Evolutionary conservation across 2,113 vertebrate genomes (phyloP).

Genomic region (Thalassarche chlororhynchos): DNA sequence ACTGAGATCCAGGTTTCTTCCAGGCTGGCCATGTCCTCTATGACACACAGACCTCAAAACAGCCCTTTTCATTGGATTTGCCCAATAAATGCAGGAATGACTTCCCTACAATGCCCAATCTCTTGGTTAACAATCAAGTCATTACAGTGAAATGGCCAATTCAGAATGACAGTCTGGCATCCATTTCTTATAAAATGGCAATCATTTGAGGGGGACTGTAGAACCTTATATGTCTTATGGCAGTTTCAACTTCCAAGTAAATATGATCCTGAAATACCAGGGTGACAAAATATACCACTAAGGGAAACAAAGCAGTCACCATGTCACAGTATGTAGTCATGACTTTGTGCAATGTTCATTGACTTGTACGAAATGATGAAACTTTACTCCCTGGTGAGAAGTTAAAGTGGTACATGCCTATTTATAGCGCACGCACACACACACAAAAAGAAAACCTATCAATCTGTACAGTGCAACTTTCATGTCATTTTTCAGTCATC

Average conservation of each 20-base stretch:
- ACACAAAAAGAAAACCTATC: not conserved
- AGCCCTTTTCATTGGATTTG: not conserved
- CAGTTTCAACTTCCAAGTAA: not conserved
- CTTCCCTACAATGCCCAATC: not conserved
- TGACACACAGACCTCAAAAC: not conserved
- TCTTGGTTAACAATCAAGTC: not conserved
- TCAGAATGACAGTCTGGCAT: not conserved
- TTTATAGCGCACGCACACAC: not conserved
- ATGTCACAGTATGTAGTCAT: not conserved
- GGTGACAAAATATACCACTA: slow-evolving; percentile 19
- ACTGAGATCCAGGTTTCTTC: not conserved
- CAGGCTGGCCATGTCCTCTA: not conserved
- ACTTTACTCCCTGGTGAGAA: slow-evolving; percentile 11
- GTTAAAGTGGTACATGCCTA: not conserved
- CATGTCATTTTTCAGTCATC: not conserved
- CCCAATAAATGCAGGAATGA: not conserved
- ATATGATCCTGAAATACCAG: not conserved
- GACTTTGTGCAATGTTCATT: slow-evolving; percentile 36
- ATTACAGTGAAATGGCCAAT: not conserved
- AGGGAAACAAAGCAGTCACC: slow-evolving; percentile 16
- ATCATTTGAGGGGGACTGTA: not conserved
- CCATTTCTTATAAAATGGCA: not conserved
- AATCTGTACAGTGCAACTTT: not conserved
- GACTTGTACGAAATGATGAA: slow-evolving; percentile 4
- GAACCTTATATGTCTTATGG: not conserved